phyloP scores from a whole-genome alignment of 2,797 vertebrate species.

The Macropus fuliginosus region DNA sequence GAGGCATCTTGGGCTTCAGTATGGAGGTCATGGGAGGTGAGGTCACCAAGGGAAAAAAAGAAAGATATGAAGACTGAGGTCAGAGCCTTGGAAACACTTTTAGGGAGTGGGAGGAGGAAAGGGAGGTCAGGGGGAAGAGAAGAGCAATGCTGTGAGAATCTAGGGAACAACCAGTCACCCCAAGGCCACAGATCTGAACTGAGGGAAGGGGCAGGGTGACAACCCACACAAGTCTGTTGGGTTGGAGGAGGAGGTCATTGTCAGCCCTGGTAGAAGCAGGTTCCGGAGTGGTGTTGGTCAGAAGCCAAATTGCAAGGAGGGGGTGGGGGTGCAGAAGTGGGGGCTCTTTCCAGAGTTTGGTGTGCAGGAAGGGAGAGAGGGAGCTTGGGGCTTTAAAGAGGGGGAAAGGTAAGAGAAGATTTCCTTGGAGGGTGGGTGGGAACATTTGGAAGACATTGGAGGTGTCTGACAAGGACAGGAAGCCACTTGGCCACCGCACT shows the following conservation, averaged over 20 bases:
- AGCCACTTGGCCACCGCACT: neutral
- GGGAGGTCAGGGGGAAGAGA: neutral
- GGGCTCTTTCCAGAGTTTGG: neutral
- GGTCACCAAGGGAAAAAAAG: neutral
- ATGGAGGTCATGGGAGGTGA: neutral
- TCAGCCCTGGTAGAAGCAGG: too few relatives aligned
- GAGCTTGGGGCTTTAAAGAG: neutral
- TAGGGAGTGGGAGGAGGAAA: neutral
- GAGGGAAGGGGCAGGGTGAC: too few relatives aligned
- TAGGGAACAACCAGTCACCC: neutral
- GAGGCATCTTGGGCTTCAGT: neutral
- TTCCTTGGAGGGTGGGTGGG: neutral
- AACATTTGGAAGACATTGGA: neutral
- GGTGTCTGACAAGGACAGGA: neutral
- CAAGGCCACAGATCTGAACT: neutral
- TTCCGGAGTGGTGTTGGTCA: neutral
- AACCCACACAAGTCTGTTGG: neutral
- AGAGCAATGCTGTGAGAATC: neutral
- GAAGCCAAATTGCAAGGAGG: neutral
- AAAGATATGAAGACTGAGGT: neutral
- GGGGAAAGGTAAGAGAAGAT: neutral
- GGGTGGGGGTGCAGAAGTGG: neutral
- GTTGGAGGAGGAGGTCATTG: neutral
- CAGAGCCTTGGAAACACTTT: neutral
- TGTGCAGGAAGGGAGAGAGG: neutral